Base-by-base conservation (phyloP, 2,113 vertebrate species). In the Chaetops frenatus region DNA sequence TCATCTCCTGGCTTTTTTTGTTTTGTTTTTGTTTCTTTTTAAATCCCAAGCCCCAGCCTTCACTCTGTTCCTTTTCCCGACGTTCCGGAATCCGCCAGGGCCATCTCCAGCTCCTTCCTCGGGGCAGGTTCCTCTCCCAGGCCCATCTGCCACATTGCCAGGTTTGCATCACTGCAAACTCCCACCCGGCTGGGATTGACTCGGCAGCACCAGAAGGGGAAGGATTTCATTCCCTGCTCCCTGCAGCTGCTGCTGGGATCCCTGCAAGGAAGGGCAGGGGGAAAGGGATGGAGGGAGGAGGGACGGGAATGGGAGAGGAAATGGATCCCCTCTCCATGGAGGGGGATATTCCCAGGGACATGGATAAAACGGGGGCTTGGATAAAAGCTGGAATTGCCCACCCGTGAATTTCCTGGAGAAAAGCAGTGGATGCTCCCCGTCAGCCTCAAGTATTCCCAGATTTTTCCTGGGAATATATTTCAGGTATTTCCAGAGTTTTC, bases 121-220 rank as follows among this genome's bases (percentile, higher is more conserved):
- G 50, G 57, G 88, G 94, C 91, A 69, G 82, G 29, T 22, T 65
- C 65, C 50, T 51, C 3, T 7, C 28, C 18, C 58, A 3, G 82
- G 94, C 76, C 94, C 94, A 95, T 96, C 94, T 96, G 96, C 86
- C 93, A 65, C 91, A 2, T 24, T 5, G 58, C 82, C 17, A 1
- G 8, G 13, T 15, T 27, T 35, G 88, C 86, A 74, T 35, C 79
- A 9, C 8, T 12, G 62, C 87, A 88, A n/a, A n/a, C 91, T 88
- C 82, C 92, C 81, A 38, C 66, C 20, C 10, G 70, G 48, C 70
- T 20, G 58, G 15, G 16, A 29, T 6, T 24, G 80, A 83, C n/a
- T 12, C 31, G 83, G 90, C 81, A 67, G 86, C 84, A 10, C 31
- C 69, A 29, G 28, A 7, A 67, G 24, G 87, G 87, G 81, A 24